These are phyloP conservation scores for Etheostoma nigrum DNA, from an alignment of 2,797 vertebrate genomes.

Conservation along the genomic window DNA sequence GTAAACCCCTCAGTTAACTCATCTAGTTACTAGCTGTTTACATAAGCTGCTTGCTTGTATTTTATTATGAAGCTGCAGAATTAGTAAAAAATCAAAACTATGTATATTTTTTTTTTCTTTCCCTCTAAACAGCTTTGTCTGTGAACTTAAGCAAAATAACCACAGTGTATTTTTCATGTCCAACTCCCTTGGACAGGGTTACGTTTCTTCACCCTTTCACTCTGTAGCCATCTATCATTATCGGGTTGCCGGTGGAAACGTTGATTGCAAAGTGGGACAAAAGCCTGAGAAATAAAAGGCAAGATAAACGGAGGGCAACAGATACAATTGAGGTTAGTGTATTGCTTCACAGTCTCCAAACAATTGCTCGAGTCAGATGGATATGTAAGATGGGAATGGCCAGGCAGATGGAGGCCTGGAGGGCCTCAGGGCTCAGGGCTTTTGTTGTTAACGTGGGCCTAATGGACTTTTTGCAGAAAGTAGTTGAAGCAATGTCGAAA, in stretches of 20 bases:
- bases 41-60: neutral
- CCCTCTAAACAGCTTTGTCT: neutral
- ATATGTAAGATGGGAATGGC: conserved; percentile 50
- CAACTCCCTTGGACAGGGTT: conserved; percentile 8
- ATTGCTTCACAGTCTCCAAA: conserved; percentile 40
- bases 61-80: neutral
- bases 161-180: conserved; percentile 40
- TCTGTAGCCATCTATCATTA: conserved; percentile 68
- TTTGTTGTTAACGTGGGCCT: conserved; percentile 55
- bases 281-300: conserved; percentile 50
- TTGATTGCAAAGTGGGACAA: conserved; percentile 71
- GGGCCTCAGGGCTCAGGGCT: conserved; percentile 37
- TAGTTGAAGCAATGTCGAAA: conserved; percentile 19
- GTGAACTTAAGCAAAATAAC: conserved; percentile 30
- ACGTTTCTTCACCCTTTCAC: conserved; percentile 41
- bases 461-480: conserved; percentile 61
- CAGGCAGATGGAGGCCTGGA: conserved; percentile 38
- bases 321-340: conserved; percentile 56
- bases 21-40: neutral
- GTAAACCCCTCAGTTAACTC: neutral
- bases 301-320: conserved; percentile 51
- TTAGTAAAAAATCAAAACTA: neutral
- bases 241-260: conserved; percentile 62
- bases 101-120: neutral
- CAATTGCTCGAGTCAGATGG: conserved; percentile 49